Evolutionary conservation across 2,797 vertebrate genomes (phyloP).

Genomic region (Thalassophryne amazonica): DNA sequence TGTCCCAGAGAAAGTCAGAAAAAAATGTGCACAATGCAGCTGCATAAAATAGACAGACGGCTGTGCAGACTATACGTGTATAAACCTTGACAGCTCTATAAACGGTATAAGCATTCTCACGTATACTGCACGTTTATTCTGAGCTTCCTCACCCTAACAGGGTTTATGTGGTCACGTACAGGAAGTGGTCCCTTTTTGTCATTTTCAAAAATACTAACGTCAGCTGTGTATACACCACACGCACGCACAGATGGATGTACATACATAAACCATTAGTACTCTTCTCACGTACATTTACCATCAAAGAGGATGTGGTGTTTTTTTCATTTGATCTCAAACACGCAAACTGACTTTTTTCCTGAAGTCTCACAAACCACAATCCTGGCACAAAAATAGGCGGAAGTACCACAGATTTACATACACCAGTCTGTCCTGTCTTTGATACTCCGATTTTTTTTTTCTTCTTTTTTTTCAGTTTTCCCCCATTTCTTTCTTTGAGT

Average conservation of each 20-base stretch:
- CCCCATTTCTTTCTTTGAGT: constrained; percentile 31
- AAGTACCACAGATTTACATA: constrained; percentile 50
- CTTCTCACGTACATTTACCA: constrained; percentile 55
- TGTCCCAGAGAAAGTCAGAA: too few relatives aligned
- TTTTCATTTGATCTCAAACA: constrained; percentile 59
- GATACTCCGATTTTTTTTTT: constrained; percentile 15
- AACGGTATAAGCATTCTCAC: too few relatives aligned
- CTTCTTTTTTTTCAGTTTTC: constrained; percentile 19
- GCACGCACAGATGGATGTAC: constrained; percentile 27
- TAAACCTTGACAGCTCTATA: too few relatives aligned
- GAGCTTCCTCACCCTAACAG: constrained; percentile 45
- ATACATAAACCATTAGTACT: constrained; percentile 34
- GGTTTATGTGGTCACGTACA: constrained; percentile 31
- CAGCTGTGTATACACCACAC: constrained; percentile 52
- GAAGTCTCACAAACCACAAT: constrained; percentile 45
- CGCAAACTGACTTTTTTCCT: constrained; percentile 55
- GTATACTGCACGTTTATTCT: too few relatives aligned
- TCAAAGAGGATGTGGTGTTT: constrained; percentile 70
- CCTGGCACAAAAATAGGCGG: constrained; percentile 38
- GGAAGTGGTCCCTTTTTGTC: constrained; percentile 58
- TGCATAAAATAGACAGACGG: too few relatives aligned
- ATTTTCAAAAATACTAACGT: constrained; percentile 47
- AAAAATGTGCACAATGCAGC: too few relatives aligned
- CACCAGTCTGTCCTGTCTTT: constrained; percentile 23
- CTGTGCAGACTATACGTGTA: too few relatives aligned